Base-by-base conservation (phyloP, 2,888 invertebrate species). In the Tryphoninae sp. region DNA sequence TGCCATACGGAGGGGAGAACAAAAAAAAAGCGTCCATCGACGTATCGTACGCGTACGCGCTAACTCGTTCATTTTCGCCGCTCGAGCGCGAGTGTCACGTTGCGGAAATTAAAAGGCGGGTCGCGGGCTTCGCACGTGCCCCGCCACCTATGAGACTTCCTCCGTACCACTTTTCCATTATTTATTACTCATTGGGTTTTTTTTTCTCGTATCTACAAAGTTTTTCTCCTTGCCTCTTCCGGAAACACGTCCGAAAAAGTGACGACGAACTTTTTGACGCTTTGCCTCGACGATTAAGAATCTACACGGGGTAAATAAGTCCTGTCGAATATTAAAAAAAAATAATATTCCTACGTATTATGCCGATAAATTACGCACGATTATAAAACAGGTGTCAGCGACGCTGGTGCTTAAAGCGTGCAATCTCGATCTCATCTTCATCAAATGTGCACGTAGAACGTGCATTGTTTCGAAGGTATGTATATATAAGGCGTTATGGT, bases 91-190 rank as follows among this genome's bases (percentile, higher is more conserved):
- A 72, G 61, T 65, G 73, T 78, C 76, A 72, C 78, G 65, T 69
- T 78, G 64, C 78, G 73, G 78, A 78, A 53, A 78, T 78, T 65
- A 65, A 62, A 73, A 72, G 61, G 61, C 72, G 76, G 61, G 72
- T 67, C 40, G 59, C 40, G 59, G 22, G 13, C 23, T n/a, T 7
- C 78, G 73, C 81, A 78, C 78, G 78, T 81, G 77, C 81, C 73
- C 64, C 81, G 59, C 77, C 71, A 16, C 51, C 64, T 61, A 45
- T 13, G 11, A 13, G 11, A 9, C 67, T 22, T 53, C 16, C 13
- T 51, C 22, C 64, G 4, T 9, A 4, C 2, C 33, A 53, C 45
- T 62, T 26, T 59, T 67, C 74, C 23, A 40, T 40, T 53, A 40
- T 23, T 42, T n/a, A 42, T 53, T 26, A 7, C 11, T 55, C 40